These are phyloP conservation scores for Pelvicachromis taeniatus DNA, from an alignment of 2,113 vertebrate species.

Conservation along the genomic window DNA sequence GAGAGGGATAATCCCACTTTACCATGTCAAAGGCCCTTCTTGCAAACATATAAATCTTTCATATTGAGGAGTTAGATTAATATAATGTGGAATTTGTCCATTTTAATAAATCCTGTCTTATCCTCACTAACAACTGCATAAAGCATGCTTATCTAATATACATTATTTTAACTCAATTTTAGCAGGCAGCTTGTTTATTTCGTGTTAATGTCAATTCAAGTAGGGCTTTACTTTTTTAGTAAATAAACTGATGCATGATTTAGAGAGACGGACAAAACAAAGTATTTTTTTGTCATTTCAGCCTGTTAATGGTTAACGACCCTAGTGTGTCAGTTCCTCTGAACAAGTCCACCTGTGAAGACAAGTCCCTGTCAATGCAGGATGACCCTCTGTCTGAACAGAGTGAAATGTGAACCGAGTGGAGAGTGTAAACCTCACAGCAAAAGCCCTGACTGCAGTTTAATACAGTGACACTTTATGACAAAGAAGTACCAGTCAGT, in stretches of 20 bases:
- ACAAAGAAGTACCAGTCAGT: neutral
- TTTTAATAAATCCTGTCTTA: neutral
- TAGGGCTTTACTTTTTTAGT: rapidly evolving
- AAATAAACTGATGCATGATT: neutral
- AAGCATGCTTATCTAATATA: neutral
- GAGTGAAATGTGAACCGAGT: neutral
- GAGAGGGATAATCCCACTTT: neutral
- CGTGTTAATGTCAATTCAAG: neutral
- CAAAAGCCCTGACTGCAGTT: neutral
- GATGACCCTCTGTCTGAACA: neutral
- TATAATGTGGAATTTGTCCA: neutral
- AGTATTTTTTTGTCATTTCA: rapidly evolving
- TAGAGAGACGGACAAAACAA: neutral
- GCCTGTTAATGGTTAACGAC: neutral
- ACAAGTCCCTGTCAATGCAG: neutral
- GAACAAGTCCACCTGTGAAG: neutral
- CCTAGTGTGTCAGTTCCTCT: neutral
- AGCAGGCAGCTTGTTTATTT: neutral
- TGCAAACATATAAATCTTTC: neutral
- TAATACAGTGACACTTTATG: conserved; percentile 1
- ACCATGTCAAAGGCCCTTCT: neutral
- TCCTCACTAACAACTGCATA: neutral
- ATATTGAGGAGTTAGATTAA: neutral
- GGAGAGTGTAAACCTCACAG: neutral
- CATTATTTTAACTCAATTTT: neutral